phyloP scores from a whole-genome alignment of 2,888 invertebrate species.

The Rapana venosa region DNA sequence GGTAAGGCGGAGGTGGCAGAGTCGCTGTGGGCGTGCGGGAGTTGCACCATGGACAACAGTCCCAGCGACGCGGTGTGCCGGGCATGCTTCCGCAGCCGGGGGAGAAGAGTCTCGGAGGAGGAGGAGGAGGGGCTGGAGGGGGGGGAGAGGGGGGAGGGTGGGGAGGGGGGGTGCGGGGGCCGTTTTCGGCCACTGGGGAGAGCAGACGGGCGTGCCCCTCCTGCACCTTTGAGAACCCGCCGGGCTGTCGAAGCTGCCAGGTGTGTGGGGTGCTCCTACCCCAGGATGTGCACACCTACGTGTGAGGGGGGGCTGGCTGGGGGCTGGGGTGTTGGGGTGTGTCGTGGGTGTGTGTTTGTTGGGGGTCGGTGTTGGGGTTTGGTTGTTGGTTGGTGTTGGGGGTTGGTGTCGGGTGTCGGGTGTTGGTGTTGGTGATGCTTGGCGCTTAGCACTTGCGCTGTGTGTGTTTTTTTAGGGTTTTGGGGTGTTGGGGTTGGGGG shows the following conservation, averaged over 20 bases:
- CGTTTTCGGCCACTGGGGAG: slow-evolving; percentile 30
- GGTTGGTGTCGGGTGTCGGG: not conserved
- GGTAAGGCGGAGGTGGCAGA: not conserved
- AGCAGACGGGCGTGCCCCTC: slow-evolving; percentile 38
- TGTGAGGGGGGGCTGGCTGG: not conserved
- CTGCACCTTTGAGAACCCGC: slow-evolving; percentile 46
- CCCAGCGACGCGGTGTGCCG: slow-evolving; percentile 32
- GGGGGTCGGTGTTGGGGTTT: not conserved
- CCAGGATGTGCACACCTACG: slow-evolving; percentile 37
- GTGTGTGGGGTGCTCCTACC: slow-evolving; percentile 20
- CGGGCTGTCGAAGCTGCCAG: slow-evolving; percentile 28
- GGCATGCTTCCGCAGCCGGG: slow-evolving; percentile 38
- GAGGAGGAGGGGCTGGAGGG: not conserved
- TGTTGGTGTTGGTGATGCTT: not conserved
- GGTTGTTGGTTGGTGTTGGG: not conserved
- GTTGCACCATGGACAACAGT: slow-evolving; percentile 44
- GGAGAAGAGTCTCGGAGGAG: slow-evolving; percentile 36
- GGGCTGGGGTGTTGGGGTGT: not conserved
- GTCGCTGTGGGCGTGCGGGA: slow-evolving; percentile 43
- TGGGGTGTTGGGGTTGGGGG: not conserved
- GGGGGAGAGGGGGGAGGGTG: not conserved
- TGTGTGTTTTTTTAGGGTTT: no score
- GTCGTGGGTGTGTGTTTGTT: not conserved
- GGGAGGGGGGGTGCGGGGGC: not conserved
- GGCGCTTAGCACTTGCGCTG: no score